A percentile compares a stretch with the other conserved stretches of the same genome.
phyloP scores from a whole-genome alignment of 2,888 invertebrate species.

The Drosophila nr. fundita region DNA sequence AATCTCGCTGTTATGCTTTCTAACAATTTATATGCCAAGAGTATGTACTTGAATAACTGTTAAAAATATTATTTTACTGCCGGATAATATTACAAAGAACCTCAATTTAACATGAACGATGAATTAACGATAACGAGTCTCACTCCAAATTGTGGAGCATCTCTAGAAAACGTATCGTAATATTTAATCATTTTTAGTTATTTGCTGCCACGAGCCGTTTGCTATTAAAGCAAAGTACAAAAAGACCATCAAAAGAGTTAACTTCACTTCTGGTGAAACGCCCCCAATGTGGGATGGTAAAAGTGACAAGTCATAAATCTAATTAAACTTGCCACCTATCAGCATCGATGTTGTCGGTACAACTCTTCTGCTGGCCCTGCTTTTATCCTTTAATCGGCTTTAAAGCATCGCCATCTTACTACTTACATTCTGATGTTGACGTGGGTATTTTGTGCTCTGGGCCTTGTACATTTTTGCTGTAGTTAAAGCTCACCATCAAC shows the following conservation, averaged over 20 bases:
- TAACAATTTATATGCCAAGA: neutral
- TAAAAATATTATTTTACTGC: neutral
- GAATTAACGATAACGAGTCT: neutral
- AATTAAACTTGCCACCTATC: slow-evolving; percentile 72
- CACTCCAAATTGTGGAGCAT: neutral
- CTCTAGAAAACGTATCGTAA: neutral
- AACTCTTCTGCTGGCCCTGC: slow-evolving; percentile 9
- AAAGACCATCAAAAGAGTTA: neutral
- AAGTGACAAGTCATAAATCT: slow-evolving; percentile 65
- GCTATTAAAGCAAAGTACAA: neutral
- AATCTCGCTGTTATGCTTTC: neutral
- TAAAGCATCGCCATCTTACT: slow-evolving; percentile 46
- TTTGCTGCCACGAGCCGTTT: neutral
- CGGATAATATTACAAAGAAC: neutral
- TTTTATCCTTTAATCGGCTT: slow-evolving; percentile 59
- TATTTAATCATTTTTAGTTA: neutral
- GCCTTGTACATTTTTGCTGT: slow-evolving; percentile 45
- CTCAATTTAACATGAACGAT: neutral
- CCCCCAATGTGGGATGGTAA: neutral
- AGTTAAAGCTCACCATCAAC: slow-evolving; percentile 49
- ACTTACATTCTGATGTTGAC: slow-evolving; percentile 36
- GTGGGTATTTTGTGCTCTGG: slow-evolving; percentile 40
- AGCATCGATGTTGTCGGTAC: slow-evolving; percentile 29
- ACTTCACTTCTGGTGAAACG: neutral
- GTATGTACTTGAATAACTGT: neutral